Evolutionary conservation across 1,140 invertebrate species (phyloP), one percentile per base, ranked within the genome.

Genomic region (Uloborus diversus): DNA sequence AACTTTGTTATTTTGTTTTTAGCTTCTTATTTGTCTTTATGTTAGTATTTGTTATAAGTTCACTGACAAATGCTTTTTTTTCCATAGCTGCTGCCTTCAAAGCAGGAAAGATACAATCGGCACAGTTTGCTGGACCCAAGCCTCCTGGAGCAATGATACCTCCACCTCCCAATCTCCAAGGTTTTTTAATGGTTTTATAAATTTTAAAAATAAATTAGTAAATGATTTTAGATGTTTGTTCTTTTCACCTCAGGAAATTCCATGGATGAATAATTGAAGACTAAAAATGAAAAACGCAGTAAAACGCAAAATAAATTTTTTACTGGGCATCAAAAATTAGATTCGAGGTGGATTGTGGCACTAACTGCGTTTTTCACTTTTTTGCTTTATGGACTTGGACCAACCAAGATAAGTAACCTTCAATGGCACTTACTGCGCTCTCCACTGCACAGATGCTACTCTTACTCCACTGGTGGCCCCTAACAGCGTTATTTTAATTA

Each of bases 71-170:
- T n/a, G 27, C 7, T 17, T 57, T 61, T 59, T 80, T 68, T 84
- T 78, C 81, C 80, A 78, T 71, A 83, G 95, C 96, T 32, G 94
- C 94, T 59, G 92, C 92, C 17, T 98, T 96, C 84, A 98, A 98
- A 87, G 96, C 96, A 35, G 96, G 96, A 17, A 98, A 98, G 89
- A 96, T 98, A 80, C 92, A 94, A 13, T 93, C 94, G 64, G 96
- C 96, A 93, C 94, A 66, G 95, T 96, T 85, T 92, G 92, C 1
- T 87, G 61, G 9, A 56, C 62, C 35, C 78, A 83, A 53, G 81
- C 71, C 82, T 28, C 79, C 86, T 78, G 92, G 92, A 84, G 85
- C 85, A 32, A 86, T 85, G 83, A 85, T 93, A 65, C 94, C 94
- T 4, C 92, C 92, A 33, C 89, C 90, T 28, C 89, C 88, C 27